Percentiles rank a stretch among this genome's conserved stretches.
These are phyloP conservation scores for Thereva unica DNA, from an alignment of 2,888 invertebrate species.

Conservation along the genomic window DNA sequence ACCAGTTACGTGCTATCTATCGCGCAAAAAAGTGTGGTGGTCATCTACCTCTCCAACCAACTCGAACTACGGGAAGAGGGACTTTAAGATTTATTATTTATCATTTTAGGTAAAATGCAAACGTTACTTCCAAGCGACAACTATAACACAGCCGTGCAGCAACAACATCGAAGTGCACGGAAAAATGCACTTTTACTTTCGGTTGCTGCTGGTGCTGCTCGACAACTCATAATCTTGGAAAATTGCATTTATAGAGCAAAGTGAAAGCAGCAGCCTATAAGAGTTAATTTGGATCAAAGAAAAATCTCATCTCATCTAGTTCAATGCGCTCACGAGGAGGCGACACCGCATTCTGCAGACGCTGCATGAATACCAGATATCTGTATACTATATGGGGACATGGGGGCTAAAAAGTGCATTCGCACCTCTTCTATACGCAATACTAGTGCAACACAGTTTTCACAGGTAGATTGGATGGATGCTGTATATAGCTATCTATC, in stretches of 20 bases:
- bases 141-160: too few relatives aligned
- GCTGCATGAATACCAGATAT: constrained; percentile 14
- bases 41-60: too few relatives aligned
- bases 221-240: constrained; percentile 43
- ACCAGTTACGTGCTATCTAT: too few relatives aligned
- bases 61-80: neutral
- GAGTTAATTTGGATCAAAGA: constrained; percentile 35
- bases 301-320: constrained; percentile 34
- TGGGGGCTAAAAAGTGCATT: constrained; percentile 1
- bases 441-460: constrained; percentile 19
- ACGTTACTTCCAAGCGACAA: neutral
- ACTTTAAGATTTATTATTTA: constrained; percentile 20
- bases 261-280: constrained; percentile 42
- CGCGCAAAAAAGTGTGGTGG: too few relatives aligned
- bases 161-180: constrained; percentile 12
- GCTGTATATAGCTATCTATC: neutral
- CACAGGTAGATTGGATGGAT: constrained; percentile 1
- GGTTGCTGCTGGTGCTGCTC: neutral
- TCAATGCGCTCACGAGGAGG: constrained; percentile 30
- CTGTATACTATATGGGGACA: neutral
- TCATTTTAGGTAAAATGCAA: constrained; percentile 29
- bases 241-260: constrained; percentile 44
- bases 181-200: constrained; percentile 36
- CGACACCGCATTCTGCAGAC: constrained; percentile 18
- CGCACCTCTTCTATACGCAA: constrained; percentile 24